Base-by-base conservation (phyloP, 30 jellyfish, hydroid and myxozoan species). In the Catostylus mosaicus region DNA sequence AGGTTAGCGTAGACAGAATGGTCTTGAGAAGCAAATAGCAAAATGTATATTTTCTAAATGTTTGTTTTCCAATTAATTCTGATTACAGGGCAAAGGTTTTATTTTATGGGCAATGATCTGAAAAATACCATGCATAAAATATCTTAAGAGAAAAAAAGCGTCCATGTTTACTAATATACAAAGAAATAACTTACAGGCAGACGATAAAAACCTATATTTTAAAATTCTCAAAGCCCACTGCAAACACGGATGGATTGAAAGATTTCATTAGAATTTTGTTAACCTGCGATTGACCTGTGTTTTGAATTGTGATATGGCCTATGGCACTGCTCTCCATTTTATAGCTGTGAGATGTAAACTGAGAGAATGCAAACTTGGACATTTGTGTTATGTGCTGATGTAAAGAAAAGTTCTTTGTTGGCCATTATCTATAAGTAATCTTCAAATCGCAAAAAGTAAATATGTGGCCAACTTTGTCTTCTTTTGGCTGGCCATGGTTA, bases 401-500 rank as follows among this genome's bases (percentile, higher is more conserved):
- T 22, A 23, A 68, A 68, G 80, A 66, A 68, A 37, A 2, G 66
- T 36, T 18, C 65, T 33, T 68, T 68, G 80, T 68, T 38, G 34
- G 16, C 6, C 19, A 8, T 23, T 68, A 68, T 34, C 80, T 29
- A 5, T 34, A 34, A 34, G 38, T 68, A 68, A 68, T 33, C 80
- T 36, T 22, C 3, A 45, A 68, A 34, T 23, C 61, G 34, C 64
- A 18, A 19, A 34, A 48, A 38, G 80, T 48, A 68, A 68, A 68
- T 38, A 68, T 68, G 65, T 38, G 61, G 61, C 65, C 64, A 23
- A 68, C 62, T 18, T 68, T 26, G 80, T 59, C 80, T 26, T 18
- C 43, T 68, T 68, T 68, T 68, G 64, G 65, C 65, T 30, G 34
- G 33, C 80, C 3, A 45, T 68, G 80, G 80, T 68, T 48, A 19